Evolutionary conservation across 1,140 invertebrate genomes (phyloP), one percentile per base, ranked within the genome.

Genomic region (Drosophila navojoa): DNA sequence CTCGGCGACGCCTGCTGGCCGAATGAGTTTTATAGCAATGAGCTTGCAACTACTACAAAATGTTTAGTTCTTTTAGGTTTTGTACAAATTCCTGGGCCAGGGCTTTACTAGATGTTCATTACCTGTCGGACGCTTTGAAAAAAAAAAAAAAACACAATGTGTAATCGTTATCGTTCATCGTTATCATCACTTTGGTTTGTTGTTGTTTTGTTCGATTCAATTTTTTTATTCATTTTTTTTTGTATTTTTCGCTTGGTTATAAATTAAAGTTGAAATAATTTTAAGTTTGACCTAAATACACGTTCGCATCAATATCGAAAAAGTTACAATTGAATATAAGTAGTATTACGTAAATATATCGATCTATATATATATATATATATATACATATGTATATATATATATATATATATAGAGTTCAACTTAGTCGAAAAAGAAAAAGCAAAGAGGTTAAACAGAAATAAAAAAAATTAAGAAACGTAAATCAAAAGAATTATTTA

Each of bases 271-370:
- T 67, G 58, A 68, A 78, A 76, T 60, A 81, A 86, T 72, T 85
- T 81, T 54, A 76, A 76, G 71, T 81, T 82, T 64, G 38, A 62
- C 82, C 82, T 86, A 86, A 86, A 87, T 86, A 86, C 79, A 79
- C 64, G 68, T 86, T 79, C 79, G 79, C 79, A 87, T 86, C 71
- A 82, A 86, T 87, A 87, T 86, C 60, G 75, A 86, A 86, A 85
- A 85, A 72, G 71, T 86, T 86, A 86, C 81, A 86, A 79, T 71
- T 58, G 61, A 47, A 77, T 72, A 49, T 77, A 64, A 52, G 19
- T 69, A 58, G 38, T 60, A 75, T 15, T 71, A 72, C 45, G 60
- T 66, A 69, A 61, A 69, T 76, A 79, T 75, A 62, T 89, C 40
- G 82, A 59, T 77, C 13, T 79, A 89, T 80, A 81, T 80, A 73